A percentile compares a stretch with the other conserved stretches of the same genome.
These are phyloP conservation scores for Telenomus remus DNA, from an alignment of 1,140 invertebrate species.

Conservation along the genomic window DNA sequence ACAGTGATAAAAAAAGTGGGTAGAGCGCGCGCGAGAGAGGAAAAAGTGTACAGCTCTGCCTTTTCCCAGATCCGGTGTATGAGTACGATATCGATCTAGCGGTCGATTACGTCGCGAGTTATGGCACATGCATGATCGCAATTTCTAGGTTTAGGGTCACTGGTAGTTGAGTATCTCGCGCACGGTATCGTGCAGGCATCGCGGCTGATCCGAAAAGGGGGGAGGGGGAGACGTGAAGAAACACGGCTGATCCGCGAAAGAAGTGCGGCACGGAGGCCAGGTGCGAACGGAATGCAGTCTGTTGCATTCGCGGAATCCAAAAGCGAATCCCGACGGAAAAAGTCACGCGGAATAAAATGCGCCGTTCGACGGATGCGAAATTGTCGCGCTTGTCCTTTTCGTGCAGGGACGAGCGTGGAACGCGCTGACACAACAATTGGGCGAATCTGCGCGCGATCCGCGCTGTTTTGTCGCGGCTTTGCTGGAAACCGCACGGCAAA, in stretches of 20 bases:
- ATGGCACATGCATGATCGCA: slow-evolving; percentile 58
- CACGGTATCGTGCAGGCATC: slow-evolving; percentile 49
- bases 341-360: slow-evolving; percentile 66
- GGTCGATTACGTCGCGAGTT: slow-evolving; percentile 59
- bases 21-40: not conserved
- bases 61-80: slow-evolving; percentile 42
- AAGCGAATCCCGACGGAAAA: slow-evolving; percentile 70
- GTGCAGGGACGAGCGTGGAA: slow-evolving; percentile 33
- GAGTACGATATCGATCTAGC: slow-evolving; percentile 52
- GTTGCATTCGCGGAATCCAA: slow-evolving; percentile 74
- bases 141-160: slow-evolving; percentile 45
- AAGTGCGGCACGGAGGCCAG: slow-evolving; percentile 67
- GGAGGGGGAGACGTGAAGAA: slow-evolving; percentile 37
- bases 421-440: slow-evolving; percentile 33
- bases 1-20: not conserved
- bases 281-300: slow-evolving; percentile 75
- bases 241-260: slow-evolving; percentile 59
- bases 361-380: slow-evolving; percentile 58
- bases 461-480: slow-evolving; percentile 44
- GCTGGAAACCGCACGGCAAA: slow-evolving; percentile 39
- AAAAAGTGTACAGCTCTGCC: slow-evolving; percentile 8
- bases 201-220: slow-evolving; percentile 18
- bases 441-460: slow-evolving; percentile 22
- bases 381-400: slow-evolving; percentile 61
- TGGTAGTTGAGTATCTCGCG: slow-evolving; percentile 52